Base-by-base conservation (phyloP, 2,888 invertebrate species). In the Clanis bilineata region DNA sequence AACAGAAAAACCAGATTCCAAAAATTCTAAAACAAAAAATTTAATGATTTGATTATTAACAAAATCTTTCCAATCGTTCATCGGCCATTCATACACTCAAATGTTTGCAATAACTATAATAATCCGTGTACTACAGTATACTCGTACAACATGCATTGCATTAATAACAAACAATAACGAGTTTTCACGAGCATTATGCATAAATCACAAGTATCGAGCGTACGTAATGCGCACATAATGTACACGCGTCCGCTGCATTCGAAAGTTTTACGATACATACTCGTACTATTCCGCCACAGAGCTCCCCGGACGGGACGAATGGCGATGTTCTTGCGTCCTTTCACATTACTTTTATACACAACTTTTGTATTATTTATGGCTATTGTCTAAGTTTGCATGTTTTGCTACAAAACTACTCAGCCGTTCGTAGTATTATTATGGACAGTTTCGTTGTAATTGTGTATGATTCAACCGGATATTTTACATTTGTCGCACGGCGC, bases 151-250 rank as follows among this genome's bases (percentile, higher is more conserved):
- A 25, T 32, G 32, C 15, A 32, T 4, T 28, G 28, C 21, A 51
- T 32, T 32, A 51, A 43, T 21, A 43, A 51, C 47, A 28, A 51
- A 18, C 47, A 51, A 32, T 51, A 51, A 51, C 51, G 51, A 51
- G 32, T 51, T 51, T 51, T 32, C 32, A 51, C 51, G 51, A 51
- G 51, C 51, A 18, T 51, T 51, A 51, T 28, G 51, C 51, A 51
- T 51, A 51, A 51, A 51, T 51, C 51, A 51, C 51, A 51, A 51
- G 28, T 32, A 51, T 32, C 28, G 28, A 18, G 51, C 32, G 51
- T 51, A 32, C 32, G 51, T 51, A 51, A 51, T 51, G 32, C 51
- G 51, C 51, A 32, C 51, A 51, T 51, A 51, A 51, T 51, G 51
- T 32, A 51, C 51, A 9, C 28, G 32, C 51, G 32, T 51, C 51